These are phyloP conservation scores for Caenorhabditis sp. DNA, from an alignment of 2,888 invertebrate species.

Conservation along the genomic window DNA sequence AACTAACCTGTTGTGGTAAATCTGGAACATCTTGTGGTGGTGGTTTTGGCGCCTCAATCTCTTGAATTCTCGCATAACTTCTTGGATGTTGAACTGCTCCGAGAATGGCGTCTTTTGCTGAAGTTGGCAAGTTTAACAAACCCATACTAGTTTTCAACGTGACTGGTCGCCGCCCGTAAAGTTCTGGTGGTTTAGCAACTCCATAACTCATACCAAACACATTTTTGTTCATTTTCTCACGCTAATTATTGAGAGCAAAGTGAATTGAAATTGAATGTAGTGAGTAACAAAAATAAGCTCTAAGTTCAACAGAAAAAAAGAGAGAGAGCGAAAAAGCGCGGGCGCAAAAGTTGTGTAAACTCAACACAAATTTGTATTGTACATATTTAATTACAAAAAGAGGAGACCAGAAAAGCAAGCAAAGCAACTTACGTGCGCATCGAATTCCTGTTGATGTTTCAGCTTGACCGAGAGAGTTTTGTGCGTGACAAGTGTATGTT, in stretches of 20 bases:
- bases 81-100: constrained; percentile 64
- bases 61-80: constrained; percentile 63
- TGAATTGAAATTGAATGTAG: background rate
- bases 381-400: background rate
- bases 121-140: constrained; percentile 46
- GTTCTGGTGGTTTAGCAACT: background rate
- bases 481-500: constrained; percentile 60
- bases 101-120: constrained; percentile 65
- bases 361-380: background rate
- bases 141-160: constrained; percentile 37
- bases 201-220: constrained; percentile 32
- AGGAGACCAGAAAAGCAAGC: background rate
- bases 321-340: background rate
- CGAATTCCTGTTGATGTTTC: constrained; percentile 56
- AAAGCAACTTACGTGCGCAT: constrained; percentile 59
- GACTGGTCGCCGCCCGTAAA: constrained; percentile 9
- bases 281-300: constrained; percentile 30
- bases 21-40: constrained; percentile 61
- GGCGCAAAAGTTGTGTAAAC: constrained; percentile 1
- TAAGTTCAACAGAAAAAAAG: constrained; percentile 28
- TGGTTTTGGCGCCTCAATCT: constrained; percentile 65
- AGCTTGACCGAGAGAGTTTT: constrained; percentile 64
- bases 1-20: constrained; percentile 51
- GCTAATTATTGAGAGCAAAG: constrained; percentile 11
- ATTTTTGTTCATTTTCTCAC: constrained; percentile 11